These are phyloP conservation scores for Empidonax traillii DNA, from an alignment of 2,113 vertebrate species.

Conservation along the genomic window DNA sequence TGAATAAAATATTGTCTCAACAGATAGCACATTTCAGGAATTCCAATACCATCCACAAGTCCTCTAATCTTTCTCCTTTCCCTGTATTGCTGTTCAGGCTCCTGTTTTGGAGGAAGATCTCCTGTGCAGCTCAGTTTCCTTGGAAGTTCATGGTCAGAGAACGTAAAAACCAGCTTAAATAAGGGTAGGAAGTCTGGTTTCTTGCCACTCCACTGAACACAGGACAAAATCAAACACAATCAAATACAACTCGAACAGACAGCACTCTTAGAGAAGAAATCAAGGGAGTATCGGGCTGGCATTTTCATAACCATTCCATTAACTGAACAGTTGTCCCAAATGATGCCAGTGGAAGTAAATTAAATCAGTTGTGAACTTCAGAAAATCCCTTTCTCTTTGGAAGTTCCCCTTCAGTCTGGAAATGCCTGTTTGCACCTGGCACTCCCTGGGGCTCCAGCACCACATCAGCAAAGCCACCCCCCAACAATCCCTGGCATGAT, in stretches of 20 bases:
- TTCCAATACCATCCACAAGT: neutral
- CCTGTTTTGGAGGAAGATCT: neutral
- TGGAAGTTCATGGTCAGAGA: neutral
- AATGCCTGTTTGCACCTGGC: neutral
- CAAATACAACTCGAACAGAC: neutral
- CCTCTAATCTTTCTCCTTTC: neutral
- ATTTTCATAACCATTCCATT: neutral
- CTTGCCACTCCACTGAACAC: neutral
- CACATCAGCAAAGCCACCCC: neutral
- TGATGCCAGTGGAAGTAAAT: neutral
- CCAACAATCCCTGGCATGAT: too few species aligned
- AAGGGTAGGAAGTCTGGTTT: neutral
- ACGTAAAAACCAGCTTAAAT: neutral
- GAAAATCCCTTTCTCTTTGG: neutral
- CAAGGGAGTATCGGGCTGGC: neutral
- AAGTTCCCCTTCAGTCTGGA: neutral
- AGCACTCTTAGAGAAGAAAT: neutral
- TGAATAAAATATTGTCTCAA: conserved; percentile 3
- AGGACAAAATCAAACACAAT: neutral
- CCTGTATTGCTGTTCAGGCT: neutral
- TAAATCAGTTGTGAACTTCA: neutral
- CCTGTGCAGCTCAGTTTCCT: neutral
- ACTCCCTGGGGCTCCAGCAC: neutral
- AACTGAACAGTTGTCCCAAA: neutral
- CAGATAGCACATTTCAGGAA: neutral